phyloP scores from a whole-genome alignment of 37 sponge, comb jelly and placozoan species.

The Ephydatia muelleri region DNA sequence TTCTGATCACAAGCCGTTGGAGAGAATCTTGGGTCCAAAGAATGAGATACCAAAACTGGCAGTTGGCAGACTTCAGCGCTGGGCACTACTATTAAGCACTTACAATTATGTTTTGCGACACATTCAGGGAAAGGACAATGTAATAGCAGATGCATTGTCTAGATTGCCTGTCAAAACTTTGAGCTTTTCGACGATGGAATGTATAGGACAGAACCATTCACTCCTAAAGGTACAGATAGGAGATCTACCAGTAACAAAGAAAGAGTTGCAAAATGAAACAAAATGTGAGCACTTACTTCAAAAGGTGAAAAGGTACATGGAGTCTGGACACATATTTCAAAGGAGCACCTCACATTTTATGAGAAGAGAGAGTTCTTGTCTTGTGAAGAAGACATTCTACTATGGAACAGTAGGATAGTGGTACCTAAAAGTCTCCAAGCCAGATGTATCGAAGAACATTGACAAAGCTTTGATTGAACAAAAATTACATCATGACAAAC shows the following conservation, averaged over 20 bases:
- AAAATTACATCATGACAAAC: background rate
- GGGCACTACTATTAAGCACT: background rate
- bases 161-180: background rate
- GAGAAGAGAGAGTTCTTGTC: constrained; percentile 12
- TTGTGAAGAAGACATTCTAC: constrained; percentile 2
- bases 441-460: background rate
- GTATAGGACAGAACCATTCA: background rate
- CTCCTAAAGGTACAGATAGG: background rate
- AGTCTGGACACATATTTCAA: constrained; percentile 8
- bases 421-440: constrained; percentile 7
- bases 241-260: constrained; percentile 1
- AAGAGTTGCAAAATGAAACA: constrained; percentile 12
- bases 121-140: background rate
- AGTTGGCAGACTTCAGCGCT: background rate
- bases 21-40: background rate
- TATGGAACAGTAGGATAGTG: constrained; percentile 5
- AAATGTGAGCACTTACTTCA: constrained; percentile 11
- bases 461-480: background rate
- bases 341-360: constrained; percentile 3
- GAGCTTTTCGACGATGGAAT: background rate
- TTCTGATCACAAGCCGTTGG: constrained; percentile 7
- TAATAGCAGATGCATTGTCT: background rate
- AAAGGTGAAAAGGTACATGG: constrained; percentile 12
- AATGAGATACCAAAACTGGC: constrained; percentile 1
- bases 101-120: too few relatives aligned